phyloP scores from a whole-genome alignment of 2,888 invertebrate species.

The Athrips mouffetella region DNA sequence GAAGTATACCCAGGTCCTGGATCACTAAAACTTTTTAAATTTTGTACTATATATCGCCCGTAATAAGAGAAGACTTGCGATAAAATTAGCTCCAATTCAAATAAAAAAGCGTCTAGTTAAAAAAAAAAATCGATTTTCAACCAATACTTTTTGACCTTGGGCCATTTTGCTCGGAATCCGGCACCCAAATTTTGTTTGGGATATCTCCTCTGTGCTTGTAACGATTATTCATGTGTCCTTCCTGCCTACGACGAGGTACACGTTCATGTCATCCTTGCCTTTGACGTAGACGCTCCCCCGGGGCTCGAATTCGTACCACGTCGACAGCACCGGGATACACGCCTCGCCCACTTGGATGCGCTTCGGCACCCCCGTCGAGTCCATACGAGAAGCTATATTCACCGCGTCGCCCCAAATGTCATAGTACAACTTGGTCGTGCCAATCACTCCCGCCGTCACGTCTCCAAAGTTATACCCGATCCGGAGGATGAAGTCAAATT shows the following conservation, averaged over 20 bases:
- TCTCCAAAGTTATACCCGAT: slow-evolving; percentile 96
- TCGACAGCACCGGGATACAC: slow-evolving; percentile 83
- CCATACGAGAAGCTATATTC: slow-evolving; percentile 98
- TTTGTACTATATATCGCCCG: no score
- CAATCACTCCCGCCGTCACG: slow-evolving; percentile 97
- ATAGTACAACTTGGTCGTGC: slow-evolving; percentile 96
- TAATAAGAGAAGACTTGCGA: no score
- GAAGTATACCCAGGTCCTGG: no score
- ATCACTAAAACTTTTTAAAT: no score
- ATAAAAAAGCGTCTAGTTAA: no score
- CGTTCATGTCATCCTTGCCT: slow-evolving; percentile 97
- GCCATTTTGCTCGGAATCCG: no score
- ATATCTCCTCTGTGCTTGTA: no score
- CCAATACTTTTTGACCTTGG: no score
- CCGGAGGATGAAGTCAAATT: slow-evolving; percentile 91
- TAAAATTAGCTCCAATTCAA: no score
- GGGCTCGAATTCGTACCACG: slow-evolving; percentile 91
- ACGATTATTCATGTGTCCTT: slow-evolving; percentile 63
- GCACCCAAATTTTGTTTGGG: no score
- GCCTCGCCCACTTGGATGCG: slow-evolving; percentile 90
- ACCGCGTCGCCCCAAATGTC: slow-evolving; percentile 99
- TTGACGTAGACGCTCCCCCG: slow-evolving; percentile 97
- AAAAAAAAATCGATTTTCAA: no score
- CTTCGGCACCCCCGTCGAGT: slow-evolving; percentile 94
- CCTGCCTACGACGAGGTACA: slow-evolving; percentile 84